phyloP scores from a whole-genome alignment of 2,797 vertebrate genomes.

The Erethizon dorsatum region DNA sequence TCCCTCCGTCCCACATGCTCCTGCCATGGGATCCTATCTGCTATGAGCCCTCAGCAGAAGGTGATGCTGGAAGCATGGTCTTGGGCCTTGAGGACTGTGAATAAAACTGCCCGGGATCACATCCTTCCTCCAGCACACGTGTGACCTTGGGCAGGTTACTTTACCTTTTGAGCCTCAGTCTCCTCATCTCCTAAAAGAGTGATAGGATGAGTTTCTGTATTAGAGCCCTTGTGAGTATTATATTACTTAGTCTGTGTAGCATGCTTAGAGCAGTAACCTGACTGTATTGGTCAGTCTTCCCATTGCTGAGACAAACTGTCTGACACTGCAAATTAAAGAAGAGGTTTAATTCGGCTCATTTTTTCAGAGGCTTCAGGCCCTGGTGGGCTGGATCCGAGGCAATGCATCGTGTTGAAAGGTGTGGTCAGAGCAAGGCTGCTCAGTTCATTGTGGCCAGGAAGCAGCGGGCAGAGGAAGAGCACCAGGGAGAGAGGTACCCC shows the following conservation, averaged over 20 bases:
- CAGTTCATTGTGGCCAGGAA: too few relatives aligned
- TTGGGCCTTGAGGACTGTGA: background rate
- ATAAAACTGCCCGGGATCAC: background rate
- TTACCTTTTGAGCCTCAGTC: too few relatives aligned
- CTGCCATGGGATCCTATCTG: background rate
- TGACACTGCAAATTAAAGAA: too few relatives aligned
- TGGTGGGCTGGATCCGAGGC: too few relatives aligned
- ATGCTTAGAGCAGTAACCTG: background rate
- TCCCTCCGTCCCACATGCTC: background rate
- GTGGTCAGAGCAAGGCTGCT: too few relatives aligned
- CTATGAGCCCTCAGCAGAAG: background rate
- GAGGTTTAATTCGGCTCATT: too few relatives aligned
- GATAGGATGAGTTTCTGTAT: background rate
- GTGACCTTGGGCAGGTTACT: background rate
- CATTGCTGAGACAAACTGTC: too few relatives aligned
- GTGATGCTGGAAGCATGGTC: background rate
- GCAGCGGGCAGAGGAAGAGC: too few relatives aligned
- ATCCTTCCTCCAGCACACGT: background rate
- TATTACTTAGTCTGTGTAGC: background rate
- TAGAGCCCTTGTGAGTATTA: background rate
- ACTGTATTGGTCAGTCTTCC: background rate
- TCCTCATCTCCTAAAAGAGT: background rate
- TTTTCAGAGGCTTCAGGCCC: too few relatives aligned
- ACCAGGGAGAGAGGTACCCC: too few relatives aligned
- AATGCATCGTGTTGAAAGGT: too few relatives aligned